Evolutionary conservation across 1,140 invertebrate genomes (phyloP), one percentile per base, ranked within the genome.

Genomic region (Globodera rostochiensis): DNA sequence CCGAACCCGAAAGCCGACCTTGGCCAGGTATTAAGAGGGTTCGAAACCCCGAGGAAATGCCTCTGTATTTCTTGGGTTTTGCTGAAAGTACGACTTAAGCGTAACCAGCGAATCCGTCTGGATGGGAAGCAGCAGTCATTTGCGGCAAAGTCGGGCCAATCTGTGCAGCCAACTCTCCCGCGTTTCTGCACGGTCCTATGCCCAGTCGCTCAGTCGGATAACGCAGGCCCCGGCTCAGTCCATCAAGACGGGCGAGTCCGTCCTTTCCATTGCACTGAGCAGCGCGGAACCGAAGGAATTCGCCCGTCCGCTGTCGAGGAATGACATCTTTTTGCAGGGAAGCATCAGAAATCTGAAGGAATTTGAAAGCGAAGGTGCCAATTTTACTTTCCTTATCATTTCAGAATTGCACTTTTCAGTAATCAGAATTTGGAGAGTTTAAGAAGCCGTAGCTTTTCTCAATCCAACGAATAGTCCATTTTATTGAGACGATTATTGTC

Each of bases 271-370:
- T 50, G 87, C 89, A 3, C 49, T 88, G 53, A 85, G 83, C 60
- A 84, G 88, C 21, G 84, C 86, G 21, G 88, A 89, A 80, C 88
- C 88, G 50, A 88, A 89, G 77, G 88, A 89, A 67, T 89, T 89
- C 77, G 50, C 73, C 19, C 73, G 88, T 36, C 88, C 88, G 7
- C 67, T 89, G 70, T 87, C 82, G 57, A 77, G 88, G 15, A 77
- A 82, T 11, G 88, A 89, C 86, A 89, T 89, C 67, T 89, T 89
- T 70, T 81, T 88, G 46, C 85, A 87, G 77, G 88, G 88, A 57
- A 88, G 86, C 9, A 90, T 89, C 69, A 74, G 70, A 57, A 89
- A 89, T 73, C 80, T 89, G 82, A 88, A 82, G 69, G 88, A 89
- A 49, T 89, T 89, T 81, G 82, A 87, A 64, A 80, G 85, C 46